These are phyloP conservation scores for Limenitis camilla DNA, from an alignment of 2,888 invertebrate genomes.

Conservation along the genomic window DNA sequence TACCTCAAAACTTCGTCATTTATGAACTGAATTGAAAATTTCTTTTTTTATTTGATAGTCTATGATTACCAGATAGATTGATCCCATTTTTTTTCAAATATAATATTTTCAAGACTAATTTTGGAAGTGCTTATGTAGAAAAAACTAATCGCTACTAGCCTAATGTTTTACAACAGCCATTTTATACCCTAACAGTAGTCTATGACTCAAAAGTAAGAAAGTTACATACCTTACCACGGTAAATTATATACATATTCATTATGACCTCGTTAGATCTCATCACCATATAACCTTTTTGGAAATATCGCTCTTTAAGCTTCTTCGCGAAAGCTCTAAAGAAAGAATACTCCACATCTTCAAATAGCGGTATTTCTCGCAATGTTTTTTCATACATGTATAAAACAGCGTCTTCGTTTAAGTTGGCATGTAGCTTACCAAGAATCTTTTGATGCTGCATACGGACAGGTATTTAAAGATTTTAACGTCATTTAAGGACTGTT, in stretches of 20 bases:
- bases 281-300: conserved; percentile 64
- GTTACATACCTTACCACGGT: conserved; percentile 57
- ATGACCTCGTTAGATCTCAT: conserved; percentile 61
- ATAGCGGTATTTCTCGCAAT: conserved; percentile 67
- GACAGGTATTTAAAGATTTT: conserved; percentile 15
- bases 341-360: conserved; percentile 67
- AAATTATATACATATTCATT: conserved; percentile 60
- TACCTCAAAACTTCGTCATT: too few relatives aligned
- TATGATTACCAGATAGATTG: too few relatives aligned
- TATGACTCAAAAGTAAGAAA: not conserved
- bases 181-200: too few relatives aligned
- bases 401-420: conserved; percentile 71
- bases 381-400: conserved; percentile 71
- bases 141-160: too few relatives aligned
- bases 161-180: too few relatives aligned
- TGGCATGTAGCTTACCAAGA: conserved; percentile 66
- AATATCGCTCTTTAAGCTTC: conserved; percentile 58
- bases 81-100: too few relatives aligned
- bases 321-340: conserved; percentile 72
- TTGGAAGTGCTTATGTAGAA: too few relatives aligned
- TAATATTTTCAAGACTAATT: too few relatives aligned
- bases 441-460: conserved; percentile 58
- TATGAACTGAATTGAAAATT: too few relatives aligned
- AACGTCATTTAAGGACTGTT: conserved; percentile 10
- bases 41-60: too few relatives aligned